These are phyloP conservation scores for Furcula furcula DNA, from an alignment of 2,888 invertebrate species.

Conservation along the genomic window DNA sequence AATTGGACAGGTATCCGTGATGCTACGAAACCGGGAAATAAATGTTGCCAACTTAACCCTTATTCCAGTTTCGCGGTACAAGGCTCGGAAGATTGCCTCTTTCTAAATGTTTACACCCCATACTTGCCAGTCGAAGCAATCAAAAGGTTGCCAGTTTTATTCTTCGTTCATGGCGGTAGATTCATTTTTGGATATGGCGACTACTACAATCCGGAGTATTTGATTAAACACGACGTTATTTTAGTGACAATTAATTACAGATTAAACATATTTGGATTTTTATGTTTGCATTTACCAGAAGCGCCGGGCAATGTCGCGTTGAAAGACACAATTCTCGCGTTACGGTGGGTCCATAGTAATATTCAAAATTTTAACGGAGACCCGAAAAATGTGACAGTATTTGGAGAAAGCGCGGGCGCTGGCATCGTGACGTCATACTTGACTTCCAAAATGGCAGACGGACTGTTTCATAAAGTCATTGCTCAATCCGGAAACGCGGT, in stretches of 20 bases:
- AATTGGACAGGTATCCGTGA: constrained; percentile 55
- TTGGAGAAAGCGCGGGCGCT: constrained; percentile 67
- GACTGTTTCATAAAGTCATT: constrained; percentile 56
- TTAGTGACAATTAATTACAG: constrained; percentile 67
- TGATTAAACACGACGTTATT: constrained; percentile 55
- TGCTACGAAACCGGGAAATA: constrained; percentile 65
- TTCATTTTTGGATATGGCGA: constrained; percentile 78
- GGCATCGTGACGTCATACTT: constrained; percentile 47
- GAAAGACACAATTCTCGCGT: constrained; percentile 61
- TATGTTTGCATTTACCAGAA: constrained; percentile 59
- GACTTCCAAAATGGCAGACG: constrained; percentile 52
- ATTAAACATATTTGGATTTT: constrained; percentile 58
- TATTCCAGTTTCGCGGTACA: constrained; percentile 56
- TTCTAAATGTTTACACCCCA: constrained; percentile 85
- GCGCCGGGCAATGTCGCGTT: constrained; percentile 65
- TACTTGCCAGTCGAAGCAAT: constrained; percentile 58
- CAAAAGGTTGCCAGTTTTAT: constrained; percentile 71
- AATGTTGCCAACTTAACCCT: constrained; percentile 70
- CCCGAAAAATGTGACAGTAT: constrained; percentile 50
- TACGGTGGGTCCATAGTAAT: constrained; percentile 64
- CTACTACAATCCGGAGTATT: constrained; percentile 66
- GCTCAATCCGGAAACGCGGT: constrained; percentile 53
- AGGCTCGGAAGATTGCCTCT: constrained; percentile 85
- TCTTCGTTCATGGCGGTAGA: constrained; percentile 82
- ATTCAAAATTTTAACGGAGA: constrained; percentile 61